phyloP scores from a whole-genome alignment of 2,888 invertebrate genomes.

The Mesorhabditis spiculigera region DNA sequence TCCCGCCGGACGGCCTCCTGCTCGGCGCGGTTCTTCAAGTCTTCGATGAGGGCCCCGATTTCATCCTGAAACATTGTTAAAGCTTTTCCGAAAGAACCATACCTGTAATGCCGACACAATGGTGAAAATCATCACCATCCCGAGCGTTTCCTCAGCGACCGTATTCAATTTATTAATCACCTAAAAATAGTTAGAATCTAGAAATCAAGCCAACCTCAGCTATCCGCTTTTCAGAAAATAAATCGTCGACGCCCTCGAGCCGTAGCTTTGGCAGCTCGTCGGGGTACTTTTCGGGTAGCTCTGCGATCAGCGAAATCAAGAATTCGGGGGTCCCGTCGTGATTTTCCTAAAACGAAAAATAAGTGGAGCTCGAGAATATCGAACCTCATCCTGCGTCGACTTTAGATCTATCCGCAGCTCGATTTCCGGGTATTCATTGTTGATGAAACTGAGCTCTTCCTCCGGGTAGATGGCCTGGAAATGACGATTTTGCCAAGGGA shows the following conservation, averaged over 20 bases:
- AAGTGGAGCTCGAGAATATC: not conserved
- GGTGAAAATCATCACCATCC: conserved; percentile 96
- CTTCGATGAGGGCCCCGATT: conserved; percentile 32
- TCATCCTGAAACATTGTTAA: conserved; percentile 29
- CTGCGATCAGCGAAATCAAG: conserved; percentile 20
- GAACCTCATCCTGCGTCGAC: conserved; percentile 21
- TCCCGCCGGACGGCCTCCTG: conserved; percentile 28
- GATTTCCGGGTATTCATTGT: conserved; percentile 28
- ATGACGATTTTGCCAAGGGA: not conserved
- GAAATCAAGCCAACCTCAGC: conserved; percentile 19
- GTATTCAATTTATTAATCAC: conserved; percentile 20
- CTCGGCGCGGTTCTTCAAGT: conserved; percentile 28
- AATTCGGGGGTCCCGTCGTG: conserved; percentile 25
- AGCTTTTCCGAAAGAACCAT: not conserved
- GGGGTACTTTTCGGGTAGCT: conserved; percentile 48
- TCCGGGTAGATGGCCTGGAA: conserved; percentile 29
- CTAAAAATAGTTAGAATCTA: not conserved
- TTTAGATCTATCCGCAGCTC: conserved; percentile 26
- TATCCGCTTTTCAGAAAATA: conserved; percentile 32
- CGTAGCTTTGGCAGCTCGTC: conserved; percentile 42
- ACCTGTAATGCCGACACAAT: conserved; percentile 81
- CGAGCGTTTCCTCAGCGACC: conserved; percentile 78
- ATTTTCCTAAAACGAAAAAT: conserved; percentile 17
- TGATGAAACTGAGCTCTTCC: conserved; percentile 25
- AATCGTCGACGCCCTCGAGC: conserved; percentile 38